Evolutionary conservation across 2,797 vertebrate genomes (phyloP), one percentile per base, ranked within the genome.

Genomic region (Alectoris magna): DNA sequence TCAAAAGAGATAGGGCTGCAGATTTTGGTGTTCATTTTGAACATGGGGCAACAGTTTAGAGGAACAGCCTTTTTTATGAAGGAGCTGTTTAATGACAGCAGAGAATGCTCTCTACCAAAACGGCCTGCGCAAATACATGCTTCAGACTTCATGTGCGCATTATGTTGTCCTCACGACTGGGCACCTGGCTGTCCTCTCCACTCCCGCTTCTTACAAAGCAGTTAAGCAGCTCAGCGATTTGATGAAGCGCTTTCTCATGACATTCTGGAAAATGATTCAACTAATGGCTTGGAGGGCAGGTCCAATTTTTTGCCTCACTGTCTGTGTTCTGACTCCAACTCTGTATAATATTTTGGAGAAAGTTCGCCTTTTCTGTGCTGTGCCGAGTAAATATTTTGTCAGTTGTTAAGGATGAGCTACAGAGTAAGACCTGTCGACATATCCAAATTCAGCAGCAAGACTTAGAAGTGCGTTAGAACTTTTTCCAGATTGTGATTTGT

Each of bases 331-430:
- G 97, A 97, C 96, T 98, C 97, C 97, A 98, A 95, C 94, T 97
- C 95, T 94, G 96, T 97, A 97, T 97, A 98, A 97, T 98, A 98
- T 97, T 98, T 98, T 98, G 98, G 98, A 98, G 97, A 98, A 97
- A 97, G 95, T 97, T 97, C 80, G 85, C 96, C 96, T 97, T 97
- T 97, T 97, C 97, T 96, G 97, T 96, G 94, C 97, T 46, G 94
- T 97, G 97, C 98, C 92, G 96, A 98, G 98, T 98, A 98, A 98
- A 98, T 98, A 98, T 98, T 98, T 98, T 98, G 97, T 98, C 98
- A 98, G 98, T 98, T 98, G 98, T 98, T 98, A 98, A 97, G 98
- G 98, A 98, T 98, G 98, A 98, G 97, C 97, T 98, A 96, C 96
- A 94, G 96, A 96, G 92, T 96, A 94, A 97, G 97, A 97, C 97